Conservation (phyloP, 2,113 vertebrate genomes). For the Myodes glareolus region DNA sequence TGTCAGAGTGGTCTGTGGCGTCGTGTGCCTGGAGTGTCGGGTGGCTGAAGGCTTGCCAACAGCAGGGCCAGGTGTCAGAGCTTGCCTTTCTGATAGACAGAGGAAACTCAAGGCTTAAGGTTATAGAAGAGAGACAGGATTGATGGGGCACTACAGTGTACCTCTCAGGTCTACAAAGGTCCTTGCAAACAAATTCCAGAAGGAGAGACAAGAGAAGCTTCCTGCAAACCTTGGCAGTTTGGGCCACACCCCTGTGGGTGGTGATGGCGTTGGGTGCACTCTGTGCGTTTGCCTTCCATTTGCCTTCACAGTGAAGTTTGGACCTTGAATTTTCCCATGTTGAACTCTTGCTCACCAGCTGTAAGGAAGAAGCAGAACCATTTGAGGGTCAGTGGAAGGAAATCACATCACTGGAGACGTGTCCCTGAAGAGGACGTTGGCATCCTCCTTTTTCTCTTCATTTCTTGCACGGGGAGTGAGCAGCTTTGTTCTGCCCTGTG, state of each 20-base stretch:
- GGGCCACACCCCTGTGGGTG: background rate
- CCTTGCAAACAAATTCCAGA: background rate
- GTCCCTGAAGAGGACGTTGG: background rate
- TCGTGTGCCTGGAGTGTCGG: background rate
- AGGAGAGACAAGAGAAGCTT: background rate
- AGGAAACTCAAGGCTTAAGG: background rate
- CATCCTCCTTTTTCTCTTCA: too few relatives aligned
- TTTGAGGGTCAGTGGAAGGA: background rate
- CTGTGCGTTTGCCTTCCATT: background rate
- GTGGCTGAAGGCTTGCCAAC: background rate
- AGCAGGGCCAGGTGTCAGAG: fast-evolving
- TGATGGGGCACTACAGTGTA: background rate
- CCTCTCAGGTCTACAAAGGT: background rate
- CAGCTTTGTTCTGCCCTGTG: background rate
- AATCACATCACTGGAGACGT: background rate
- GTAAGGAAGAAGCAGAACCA: background rate
- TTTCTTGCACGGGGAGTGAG: background rate
- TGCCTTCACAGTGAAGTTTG: background rate
- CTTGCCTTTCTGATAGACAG: background rate
- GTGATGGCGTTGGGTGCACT: fast-evolving
- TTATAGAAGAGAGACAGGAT: background rate
- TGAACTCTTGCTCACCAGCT: background rate
- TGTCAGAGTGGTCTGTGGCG: background rate
- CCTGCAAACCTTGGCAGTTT: background rate
- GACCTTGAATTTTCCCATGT: background rate